Evolutionary conservation across 1,140 invertebrate genomes (phyloP), one percentile per base, ranked within the genome.

Genomic region (Charaxes varanes): DNA sequence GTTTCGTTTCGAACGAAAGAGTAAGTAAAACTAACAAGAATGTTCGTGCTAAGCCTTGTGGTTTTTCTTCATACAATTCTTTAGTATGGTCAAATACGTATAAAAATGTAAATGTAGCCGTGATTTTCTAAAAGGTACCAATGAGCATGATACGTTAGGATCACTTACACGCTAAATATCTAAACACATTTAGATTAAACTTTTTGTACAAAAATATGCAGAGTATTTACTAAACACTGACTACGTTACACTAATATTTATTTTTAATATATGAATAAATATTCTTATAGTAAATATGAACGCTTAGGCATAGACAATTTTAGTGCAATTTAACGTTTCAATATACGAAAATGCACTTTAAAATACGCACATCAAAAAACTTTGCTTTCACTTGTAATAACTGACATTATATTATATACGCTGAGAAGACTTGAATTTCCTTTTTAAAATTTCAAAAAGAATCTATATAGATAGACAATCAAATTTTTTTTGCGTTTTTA

Each of bases 151-250:
- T 64, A 71, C 46, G 49, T 54, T 57, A 51, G 34, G 22, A 35
- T 49, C 53, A 63, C 35, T 52, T 57, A 50, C 17, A 15, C 31
- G 53, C 50, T 58, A 61, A 50, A 42, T 41, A 49, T 38, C 61
- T 64, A 64, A 41, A 38, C 41, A 69, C 49, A 59, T 59, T 62
- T 56, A 58, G 59, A 63, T 52, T 46, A 55, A 59, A 55, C n/a
- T 50, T 65, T 72, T 71, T 77, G 65, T 73, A 77, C 69, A 77
- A 77, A 77, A 77, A 77, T 77, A 77, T 67, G 63, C 61, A 53
- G 59, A 67, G 62, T 68, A 71, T 64, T 64, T 53, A 53, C 59
- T 70, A 70, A 65, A 70, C 66, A 70, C 58, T 46, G 44, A 56
- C 56, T 70, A 70, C 46, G 28, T 48, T 53, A 63, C 52, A 31